Conservation (phyloP, 2,888 invertebrate species). For the Eulithis prunata region DNA sequence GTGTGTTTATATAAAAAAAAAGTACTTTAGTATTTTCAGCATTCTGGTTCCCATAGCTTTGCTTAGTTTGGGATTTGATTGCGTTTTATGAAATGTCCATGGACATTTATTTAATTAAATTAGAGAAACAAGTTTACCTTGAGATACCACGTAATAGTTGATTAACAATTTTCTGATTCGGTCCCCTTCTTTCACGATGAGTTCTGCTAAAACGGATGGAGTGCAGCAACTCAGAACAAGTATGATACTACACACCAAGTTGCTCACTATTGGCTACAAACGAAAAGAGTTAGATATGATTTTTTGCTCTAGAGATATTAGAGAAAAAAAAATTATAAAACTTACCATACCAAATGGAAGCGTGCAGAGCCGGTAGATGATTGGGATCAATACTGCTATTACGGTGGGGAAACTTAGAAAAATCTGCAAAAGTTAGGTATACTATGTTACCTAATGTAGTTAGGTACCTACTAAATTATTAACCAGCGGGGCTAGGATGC, state of each 20-base stretch:
- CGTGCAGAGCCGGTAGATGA: neutral
- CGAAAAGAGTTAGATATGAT: neutral
- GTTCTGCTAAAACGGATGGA: neutral
- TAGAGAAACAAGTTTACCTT: neutral
- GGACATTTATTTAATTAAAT: no score
- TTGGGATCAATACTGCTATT: neutral
- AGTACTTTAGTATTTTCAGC: no score
- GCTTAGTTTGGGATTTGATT: no score
- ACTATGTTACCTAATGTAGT: no score
- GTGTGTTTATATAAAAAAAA: no score
- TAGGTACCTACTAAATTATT: no score
- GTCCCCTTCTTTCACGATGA: neutral
- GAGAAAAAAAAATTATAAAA: neutral
- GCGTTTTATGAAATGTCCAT: no score
- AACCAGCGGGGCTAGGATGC: no score
- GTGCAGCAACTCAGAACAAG: neutral
- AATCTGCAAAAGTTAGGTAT: neutral
- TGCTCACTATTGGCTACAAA: neutral
- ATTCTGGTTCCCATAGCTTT: no score
- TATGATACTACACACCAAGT: neutral
- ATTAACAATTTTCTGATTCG: neutral
- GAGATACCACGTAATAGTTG: neutral
- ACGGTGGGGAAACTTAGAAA: neutral
- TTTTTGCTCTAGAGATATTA: no score
- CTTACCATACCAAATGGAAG: neutral